Evolutionary conservation across 2,888 invertebrate species (phyloP).

Genomic region (Aleiodes leptofemur): DNA sequence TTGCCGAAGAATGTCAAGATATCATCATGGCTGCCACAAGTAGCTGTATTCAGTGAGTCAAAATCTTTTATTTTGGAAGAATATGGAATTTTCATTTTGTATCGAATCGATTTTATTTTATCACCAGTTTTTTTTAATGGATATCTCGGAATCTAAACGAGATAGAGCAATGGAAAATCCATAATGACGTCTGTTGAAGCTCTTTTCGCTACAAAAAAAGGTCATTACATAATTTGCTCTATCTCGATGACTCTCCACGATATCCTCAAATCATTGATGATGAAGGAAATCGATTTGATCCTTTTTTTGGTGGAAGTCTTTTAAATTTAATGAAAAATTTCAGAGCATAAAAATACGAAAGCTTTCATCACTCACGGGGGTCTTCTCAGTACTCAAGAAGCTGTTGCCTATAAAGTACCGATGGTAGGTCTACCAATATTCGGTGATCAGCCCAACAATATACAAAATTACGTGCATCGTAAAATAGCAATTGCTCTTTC

Average conservation of each 20-base stretch:
- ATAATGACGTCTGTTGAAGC: too few species aligned
- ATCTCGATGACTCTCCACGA: too few species aligned
- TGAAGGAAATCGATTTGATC: too few species aligned
- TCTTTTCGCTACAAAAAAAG: too few species aligned
- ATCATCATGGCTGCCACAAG: conserved; percentile 66
- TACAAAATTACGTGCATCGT: conserved; percentile 50
- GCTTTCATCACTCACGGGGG: conserved; percentile 70
- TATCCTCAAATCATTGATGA: too few species aligned
- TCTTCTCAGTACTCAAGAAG: conserved; percentile 64
- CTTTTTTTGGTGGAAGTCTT: too few species aligned
- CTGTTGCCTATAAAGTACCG: conserved; percentile 63
- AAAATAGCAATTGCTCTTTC: conserved; percentile 55
- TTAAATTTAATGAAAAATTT: not conserved
- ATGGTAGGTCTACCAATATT: conserved; percentile 67
- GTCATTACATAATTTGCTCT: too few species aligned
- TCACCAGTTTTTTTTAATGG: too few species aligned
- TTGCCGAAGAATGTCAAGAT: conserved; percentile 69
- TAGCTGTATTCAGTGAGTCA: conserved; percentile 64
- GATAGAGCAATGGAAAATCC: too few species aligned
- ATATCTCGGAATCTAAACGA: too few species aligned
- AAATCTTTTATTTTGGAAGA: not conserved
- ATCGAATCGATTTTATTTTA: too few species aligned
- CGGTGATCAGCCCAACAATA: conserved; percentile 65
- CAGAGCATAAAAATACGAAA: conserved; percentile 66
- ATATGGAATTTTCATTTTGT: too few species aligned